Conservation (phyloP, 2,888 invertebrate genomes). For the Mongoloraphidia duomilia region DNA sequence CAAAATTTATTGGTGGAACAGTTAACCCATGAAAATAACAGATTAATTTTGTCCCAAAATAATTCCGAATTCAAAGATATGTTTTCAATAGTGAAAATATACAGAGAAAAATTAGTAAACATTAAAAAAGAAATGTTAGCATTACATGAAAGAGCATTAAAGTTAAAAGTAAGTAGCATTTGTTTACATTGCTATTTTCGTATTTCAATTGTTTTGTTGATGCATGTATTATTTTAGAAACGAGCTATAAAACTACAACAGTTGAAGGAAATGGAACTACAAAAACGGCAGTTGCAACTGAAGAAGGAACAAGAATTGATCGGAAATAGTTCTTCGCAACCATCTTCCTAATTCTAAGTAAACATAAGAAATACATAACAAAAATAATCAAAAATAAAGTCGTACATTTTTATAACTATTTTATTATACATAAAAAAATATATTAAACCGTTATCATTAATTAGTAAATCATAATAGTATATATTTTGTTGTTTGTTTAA, state of each 20-base stretch:
- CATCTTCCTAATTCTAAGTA: constrained; percentile 6
- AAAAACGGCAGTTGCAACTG: constrained; percentile 7
- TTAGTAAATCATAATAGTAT: too few species aligned
- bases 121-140: constrained; percentile 31
- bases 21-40: constrained; percentile 23
- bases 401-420: too few species aligned
- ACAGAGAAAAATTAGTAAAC: constrained; percentile 27
- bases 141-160: constrained; percentile 29
- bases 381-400: too few species aligned
- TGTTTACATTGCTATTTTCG: neutral
- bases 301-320: constrained; percentile 21
- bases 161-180: constrained; percentile 26
- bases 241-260: constrained; percentile 28
- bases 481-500: too few species aligned
- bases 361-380: neutral
- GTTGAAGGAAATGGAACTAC: constrained; percentile 28
- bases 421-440: too few species aligned
- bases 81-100: constrained; percentile 28
- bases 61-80: constrained; percentile 20
- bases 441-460: too few species aligned
- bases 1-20: constrained; percentile 25
- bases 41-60: constrained; percentile 19
- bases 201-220: neutral
- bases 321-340: neutral
- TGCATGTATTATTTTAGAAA: constrained; percentile 23